Percentiles rank a stretch among this genome's conserved stretches.
Evolutionary conservation across 1,140 invertebrate species (phyloP).

Genomic region (Ridgeia piscesae): DNA sequence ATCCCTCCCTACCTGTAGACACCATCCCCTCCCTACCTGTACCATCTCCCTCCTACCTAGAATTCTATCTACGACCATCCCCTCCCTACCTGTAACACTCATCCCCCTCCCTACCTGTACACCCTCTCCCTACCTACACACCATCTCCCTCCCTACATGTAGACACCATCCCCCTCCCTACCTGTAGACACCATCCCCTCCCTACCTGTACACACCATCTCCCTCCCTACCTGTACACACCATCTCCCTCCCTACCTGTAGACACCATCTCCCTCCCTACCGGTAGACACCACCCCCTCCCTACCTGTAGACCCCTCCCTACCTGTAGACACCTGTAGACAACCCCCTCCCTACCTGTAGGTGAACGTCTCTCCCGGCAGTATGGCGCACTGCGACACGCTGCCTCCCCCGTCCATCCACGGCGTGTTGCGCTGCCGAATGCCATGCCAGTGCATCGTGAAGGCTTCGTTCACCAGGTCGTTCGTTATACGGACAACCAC

Average conservation of each 20-base stretch:
- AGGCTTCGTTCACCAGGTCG: slow-evolving; percentile 7
- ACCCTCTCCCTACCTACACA: no score
- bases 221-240: neutral
- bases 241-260: neutral
- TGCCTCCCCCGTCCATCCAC: slow-evolving; percentile 36
- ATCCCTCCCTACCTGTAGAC: no score
- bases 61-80: no score
- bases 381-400: slow-evolving; percentile 33
- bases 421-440: slow-evolving; percentile 12
- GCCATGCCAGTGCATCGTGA: slow-evolving; percentile 22
- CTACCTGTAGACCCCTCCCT: no score
- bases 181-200: neutral
- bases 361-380: slow-evolving; percentile 35
- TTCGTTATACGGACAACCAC: slow-evolving; percentile 21
- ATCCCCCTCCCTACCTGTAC: no score
- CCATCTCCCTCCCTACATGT: no score
- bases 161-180: no score
- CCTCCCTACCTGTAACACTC: no score
- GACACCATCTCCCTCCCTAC: no score
- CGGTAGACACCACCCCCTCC: no score
- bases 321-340: neutral
- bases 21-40: no score
- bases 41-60: no score
- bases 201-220: neutral
- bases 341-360: slow-evolving; percentile 32